Conservation (phyloP, 2,888 invertebrate species). For the Pristionchus exspectatus region DNA sequence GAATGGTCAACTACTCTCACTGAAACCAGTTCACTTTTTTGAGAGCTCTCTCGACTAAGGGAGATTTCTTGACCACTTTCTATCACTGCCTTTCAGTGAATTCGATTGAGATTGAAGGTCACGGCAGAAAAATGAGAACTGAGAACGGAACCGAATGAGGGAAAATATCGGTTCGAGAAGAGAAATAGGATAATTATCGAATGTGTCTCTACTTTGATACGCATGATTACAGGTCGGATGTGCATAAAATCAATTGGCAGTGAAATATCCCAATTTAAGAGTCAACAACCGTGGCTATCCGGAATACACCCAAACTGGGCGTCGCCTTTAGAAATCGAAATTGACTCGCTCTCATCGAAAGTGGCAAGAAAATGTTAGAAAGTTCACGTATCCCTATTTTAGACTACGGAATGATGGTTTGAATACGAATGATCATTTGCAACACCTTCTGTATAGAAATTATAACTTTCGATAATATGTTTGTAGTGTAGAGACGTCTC, state of each 20-base stretch:
- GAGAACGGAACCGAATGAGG: background rate
- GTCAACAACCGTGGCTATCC: background rate
- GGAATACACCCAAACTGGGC: background rate
- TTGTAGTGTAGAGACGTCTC: background rate
- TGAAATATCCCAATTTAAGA: background rate
- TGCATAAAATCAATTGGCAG: background rate
- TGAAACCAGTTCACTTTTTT: constrained; percentile 44
- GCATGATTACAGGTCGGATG: background rate
- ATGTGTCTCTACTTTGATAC: background rate
- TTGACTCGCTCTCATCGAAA: background rate
- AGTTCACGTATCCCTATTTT: constrained; percentile 13
- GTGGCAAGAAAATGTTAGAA: background rate
- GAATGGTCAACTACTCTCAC: background rate
- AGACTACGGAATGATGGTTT: background rate
- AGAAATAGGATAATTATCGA: background rate
- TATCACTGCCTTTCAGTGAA: constrained; percentile 1
- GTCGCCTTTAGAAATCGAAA: constrained; percentile 45
- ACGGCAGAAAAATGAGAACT: background rate
- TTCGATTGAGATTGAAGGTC: constrained; percentile 31
- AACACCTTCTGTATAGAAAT: too few relatives aligned
- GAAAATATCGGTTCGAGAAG: background rate
- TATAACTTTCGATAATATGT: too few relatives aligned
- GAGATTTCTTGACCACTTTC: constrained; percentile 44
- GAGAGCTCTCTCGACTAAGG: background rate
- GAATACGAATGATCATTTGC: background rate